Base-by-base conservation (phyloP, 2,888 invertebrate species). In the Oscheius myriophilus region DNA sequence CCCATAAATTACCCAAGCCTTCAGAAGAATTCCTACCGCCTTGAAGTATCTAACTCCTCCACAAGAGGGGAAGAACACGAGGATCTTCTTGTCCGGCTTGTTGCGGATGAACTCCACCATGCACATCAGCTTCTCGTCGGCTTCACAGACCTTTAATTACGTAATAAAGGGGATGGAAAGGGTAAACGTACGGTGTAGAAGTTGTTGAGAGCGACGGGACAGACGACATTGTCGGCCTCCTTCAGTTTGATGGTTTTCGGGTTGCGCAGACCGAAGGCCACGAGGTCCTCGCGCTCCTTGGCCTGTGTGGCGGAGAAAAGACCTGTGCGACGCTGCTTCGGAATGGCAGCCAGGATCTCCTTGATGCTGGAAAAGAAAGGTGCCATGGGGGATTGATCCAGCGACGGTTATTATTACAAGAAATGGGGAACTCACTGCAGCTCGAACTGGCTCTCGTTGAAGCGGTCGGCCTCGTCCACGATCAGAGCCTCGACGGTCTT, bases 231-330 rank as follows among this genome's bases (percentile, higher is more conserved):
- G 25, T 70, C 72, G 61, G 69, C 54, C 25, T 80, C 77, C 18
- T 75, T 57, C 45, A 78, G 65, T 59, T 76, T 77, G 61, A 80
- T 75, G 57, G 67, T 69, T 41, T 74, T 73, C 0, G 85, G 81
- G 64, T 86, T 82, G 46, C 86, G 71, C 33, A 87, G 88, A 0
- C 97, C 97, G 2, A 96, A 96, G 80, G 95, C 90, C 61, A 96
- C 93, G 16, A 99, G 88, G 83, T 94, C 92, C 73, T 93, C 92
- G 0, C 96, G 90, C 88, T 96, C 93, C 85, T 94, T 93, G 0
- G 96, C 96, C 89, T 97, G 97, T 1, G 98, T 98, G 0, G 98
- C 98, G 0, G 97, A 97, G 89, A 98, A 99, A n/a, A 98, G 90
- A 0, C 96, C 96, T 0, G 98, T 98, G 79, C 96, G 90, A 41